Evolutionary conservation across 2,888 invertebrate genomes (phyloP).

Genomic region (Phengaris alcon): DNA sequence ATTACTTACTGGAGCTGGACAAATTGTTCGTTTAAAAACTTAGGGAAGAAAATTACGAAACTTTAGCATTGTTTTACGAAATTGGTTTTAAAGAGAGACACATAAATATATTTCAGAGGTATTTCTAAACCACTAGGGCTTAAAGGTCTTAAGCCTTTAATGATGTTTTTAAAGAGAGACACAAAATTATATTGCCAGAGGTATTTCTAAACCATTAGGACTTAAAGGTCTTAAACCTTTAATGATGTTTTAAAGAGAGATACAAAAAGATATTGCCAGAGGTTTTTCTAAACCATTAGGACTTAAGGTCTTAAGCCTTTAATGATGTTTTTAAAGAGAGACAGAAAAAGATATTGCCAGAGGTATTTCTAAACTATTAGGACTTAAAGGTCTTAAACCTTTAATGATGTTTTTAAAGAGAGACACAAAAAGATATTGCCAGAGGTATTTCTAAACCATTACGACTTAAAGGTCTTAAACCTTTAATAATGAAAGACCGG

Average conservation of each 20-base stretch:
- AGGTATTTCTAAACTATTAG: neutral
- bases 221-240: neutral
- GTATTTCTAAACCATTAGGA: neutral
- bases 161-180: no score
- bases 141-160: no score
- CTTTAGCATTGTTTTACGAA: neutral
- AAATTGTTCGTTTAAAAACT: slow-evolving; percentile 1
- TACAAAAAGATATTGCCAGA: neutral
- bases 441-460: neutral
- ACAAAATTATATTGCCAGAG: neutral
- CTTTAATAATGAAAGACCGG: neutral
- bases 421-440: neutral
- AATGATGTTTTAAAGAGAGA: no score
- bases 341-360: neutral
- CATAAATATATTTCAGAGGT: no score
- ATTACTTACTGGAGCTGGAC: neutral
- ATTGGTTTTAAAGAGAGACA: neutral
- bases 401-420: no score
- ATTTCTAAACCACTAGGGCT: neutral
- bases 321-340: no score
- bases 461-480: neutral
- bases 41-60: neutral
- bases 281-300: neutral
- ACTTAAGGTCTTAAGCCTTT: neutral
- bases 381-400: no score